phyloP scores from a whole-genome alignment of 2,888 invertebrate species.

The Drosophila atripex region DNA sequence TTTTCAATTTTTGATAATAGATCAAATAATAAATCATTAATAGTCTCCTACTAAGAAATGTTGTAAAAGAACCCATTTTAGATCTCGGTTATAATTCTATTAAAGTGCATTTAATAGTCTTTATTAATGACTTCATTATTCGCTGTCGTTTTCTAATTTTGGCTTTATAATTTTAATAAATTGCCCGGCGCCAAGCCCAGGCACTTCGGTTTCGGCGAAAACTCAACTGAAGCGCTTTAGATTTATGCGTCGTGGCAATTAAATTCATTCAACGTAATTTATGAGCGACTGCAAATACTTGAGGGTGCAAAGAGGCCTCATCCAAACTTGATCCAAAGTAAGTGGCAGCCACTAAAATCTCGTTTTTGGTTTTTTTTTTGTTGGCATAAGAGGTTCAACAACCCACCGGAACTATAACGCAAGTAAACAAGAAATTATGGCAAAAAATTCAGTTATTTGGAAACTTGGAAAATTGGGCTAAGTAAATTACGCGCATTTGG shows the following conservation, averaged over 20 bases:
- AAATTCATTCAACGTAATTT: conserved; percentile 75
- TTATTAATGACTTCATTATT: neutral
- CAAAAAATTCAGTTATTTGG: conserved; percentile 26
- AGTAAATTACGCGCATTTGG: conserved; percentile 70
- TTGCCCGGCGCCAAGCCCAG: conserved; percentile 69
- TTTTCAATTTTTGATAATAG: too few species aligned
- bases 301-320: conserved; percentile 52
- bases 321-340: neutral
- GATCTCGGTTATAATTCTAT: neutral
- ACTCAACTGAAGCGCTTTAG: conserved; percentile 74
- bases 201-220: conserved; percentile 68
- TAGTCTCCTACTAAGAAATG: too few species aligned
- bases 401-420: conserved; percentile 39
- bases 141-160: conserved; percentile 25
- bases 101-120: conserved; percentile 14
- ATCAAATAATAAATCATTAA: too few species aligned
- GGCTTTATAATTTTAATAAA: conserved; percentile 68
- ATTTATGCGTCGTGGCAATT: conserved; percentile 74
- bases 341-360: conserved; percentile 11
- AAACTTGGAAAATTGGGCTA: conserved; percentile 64
- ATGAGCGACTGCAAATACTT: conserved; percentile 58
- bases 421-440: conserved; percentile 58
- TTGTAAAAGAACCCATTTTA: neutral
- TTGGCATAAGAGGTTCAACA: conserved; percentile 45
- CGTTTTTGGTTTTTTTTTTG: neutral